These are phyloP conservation scores for Mustelus asterias DNA, from an alignment of 2,113 vertebrate species.

Conservation along the genomic window DNA sequence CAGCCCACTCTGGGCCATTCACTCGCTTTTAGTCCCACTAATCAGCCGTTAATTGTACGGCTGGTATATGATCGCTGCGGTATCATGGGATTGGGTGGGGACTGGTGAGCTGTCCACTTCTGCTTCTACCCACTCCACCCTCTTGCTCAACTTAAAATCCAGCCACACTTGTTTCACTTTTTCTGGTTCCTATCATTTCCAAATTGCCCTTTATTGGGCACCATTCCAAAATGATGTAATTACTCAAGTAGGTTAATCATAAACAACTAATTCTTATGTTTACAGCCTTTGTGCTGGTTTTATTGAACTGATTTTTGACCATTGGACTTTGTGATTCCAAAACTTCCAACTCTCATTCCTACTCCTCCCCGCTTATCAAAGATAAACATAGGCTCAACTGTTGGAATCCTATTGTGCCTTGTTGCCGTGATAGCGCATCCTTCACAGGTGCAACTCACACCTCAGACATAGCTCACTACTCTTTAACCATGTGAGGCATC, in stretches of 20 bases:
- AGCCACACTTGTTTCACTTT: background rate
- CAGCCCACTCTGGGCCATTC: too few relatives aligned
- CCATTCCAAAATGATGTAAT: background rate
- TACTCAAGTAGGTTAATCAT: slow-evolving; percentile 3
- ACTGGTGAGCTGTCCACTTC: too few relatives aligned
- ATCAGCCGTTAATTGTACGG: too few relatives aligned
- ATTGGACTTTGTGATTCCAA: slow-evolving; percentile 12
- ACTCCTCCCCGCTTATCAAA: background rate
- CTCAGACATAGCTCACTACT: background rate
- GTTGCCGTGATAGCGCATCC: background rate
- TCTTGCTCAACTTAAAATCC: background rate
- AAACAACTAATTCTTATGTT: background rate
- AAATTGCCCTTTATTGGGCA: background rate
- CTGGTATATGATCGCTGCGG: too few relatives aligned
- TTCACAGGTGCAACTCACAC: background rate
- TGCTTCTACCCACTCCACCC: too few relatives aligned
- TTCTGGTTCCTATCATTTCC: background rate
- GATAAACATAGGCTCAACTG: background rate
- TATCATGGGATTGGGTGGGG: too few relatives aligned
- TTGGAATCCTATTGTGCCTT: background rate
- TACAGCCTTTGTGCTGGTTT: background rate
- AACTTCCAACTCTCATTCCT: background rate
- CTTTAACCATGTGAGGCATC: background rate
- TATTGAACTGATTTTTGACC: slow-evolving; percentile 18
- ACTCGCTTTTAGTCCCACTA: too few relatives aligned